These are phyloP conservation scores for Zaprionus bogoriensis DNA, from an alignment of 2,888 invertebrate species.

Conservation along the genomic window DNA sequence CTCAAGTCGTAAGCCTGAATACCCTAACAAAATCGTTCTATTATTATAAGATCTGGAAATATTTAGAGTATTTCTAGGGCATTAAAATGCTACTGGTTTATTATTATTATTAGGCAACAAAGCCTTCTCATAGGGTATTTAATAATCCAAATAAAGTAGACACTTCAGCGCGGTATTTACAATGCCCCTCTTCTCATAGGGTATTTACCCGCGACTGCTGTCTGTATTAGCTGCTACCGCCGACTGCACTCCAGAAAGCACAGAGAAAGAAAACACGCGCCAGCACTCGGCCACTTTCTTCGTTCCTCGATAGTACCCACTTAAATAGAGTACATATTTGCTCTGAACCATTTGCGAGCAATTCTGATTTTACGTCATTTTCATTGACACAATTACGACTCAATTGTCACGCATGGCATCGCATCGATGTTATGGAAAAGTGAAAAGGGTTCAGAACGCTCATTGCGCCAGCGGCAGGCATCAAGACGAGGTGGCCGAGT, in stretches of 20 bases:
- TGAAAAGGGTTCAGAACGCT: constrained; percentile 33
- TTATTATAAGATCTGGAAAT: too few species aligned
- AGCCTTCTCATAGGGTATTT: too few species aligned
- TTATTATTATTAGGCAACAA: too few species aligned
- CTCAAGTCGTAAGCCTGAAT: not conserved
- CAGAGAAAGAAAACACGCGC: constrained; percentile 47
- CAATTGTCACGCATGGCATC: not conserved
- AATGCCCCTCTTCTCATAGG: constrained; percentile 11
- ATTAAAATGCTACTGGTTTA: too few species aligned
- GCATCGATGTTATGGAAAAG: too few species aligned
- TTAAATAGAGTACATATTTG: not conserved
- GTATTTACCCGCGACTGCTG: too few species aligned
- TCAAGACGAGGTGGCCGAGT: constrained; percentile 92
- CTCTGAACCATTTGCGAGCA: not conserved
- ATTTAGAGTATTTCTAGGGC: too few species aligned
- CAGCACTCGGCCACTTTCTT: constrained; percentile 58
- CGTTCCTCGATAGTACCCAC: constrained; percentile 47
- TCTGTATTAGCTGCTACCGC: too few species aligned
- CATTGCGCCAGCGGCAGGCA: constrained; percentile 26
- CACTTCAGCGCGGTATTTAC: too few species aligned
- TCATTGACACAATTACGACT: constrained; percentile 56
- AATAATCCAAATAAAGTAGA: too few species aligned
- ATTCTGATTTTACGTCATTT: constrained; percentile 16
- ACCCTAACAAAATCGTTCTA: too few species aligned
- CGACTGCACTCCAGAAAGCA: constrained; percentile 26